Evolutionary conservation across 1,140 invertebrate genomes (phyloP).

Genomic region (Camponotus pennsylvanicus): DNA sequence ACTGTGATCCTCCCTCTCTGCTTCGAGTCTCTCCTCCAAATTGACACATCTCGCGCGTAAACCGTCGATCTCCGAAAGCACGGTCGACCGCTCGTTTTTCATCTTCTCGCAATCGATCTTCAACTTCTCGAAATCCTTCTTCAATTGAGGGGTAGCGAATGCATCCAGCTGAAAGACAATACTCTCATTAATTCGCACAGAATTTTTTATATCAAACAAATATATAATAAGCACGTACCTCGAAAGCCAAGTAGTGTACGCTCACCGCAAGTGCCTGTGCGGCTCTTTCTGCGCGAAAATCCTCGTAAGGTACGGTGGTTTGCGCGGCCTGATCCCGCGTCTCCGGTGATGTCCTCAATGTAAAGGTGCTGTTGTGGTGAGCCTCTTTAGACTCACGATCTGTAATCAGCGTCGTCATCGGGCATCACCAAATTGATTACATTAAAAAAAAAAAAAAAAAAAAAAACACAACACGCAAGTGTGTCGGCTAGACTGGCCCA

Average conservation of each 20-base stretch:
- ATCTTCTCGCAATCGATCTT: constrained; percentile 85
- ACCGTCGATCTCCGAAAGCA: constrained; percentile 86
- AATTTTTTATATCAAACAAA: not conserved
- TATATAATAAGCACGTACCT: constrained; percentile 84
- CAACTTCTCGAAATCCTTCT: constrained; percentile 86
- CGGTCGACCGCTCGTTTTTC: constrained; percentile 84
- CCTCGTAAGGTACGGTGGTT: constrained; percentile 71
- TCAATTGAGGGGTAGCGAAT: constrained; percentile 86
- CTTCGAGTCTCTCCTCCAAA: constrained; percentile 86
- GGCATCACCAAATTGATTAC: constrained; percentile 67
- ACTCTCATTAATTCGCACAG: not conserved
- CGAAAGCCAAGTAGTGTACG: constrained; percentile 90
- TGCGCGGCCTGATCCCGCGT: constrained; percentile 77
- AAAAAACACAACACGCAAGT: not conserved
- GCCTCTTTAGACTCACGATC: constrained; percentile 80
- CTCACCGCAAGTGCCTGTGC: constrained; percentile 90
- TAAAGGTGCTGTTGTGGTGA: constrained; percentile 64
- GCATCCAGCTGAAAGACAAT: constrained; percentile 87
- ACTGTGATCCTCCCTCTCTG: constrained; percentile 83
- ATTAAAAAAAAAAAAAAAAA: not conserved
- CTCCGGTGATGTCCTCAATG: constrained; percentile 63
- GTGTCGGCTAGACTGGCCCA: not conserved
- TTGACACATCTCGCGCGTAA: constrained; percentile 85
- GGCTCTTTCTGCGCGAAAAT: constrained; percentile 81
- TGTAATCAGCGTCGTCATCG: constrained; percentile 79